phyloP scores from a whole-genome alignment of 2,113 vertebrate species.

The Bothrops jararaca region DNA sequence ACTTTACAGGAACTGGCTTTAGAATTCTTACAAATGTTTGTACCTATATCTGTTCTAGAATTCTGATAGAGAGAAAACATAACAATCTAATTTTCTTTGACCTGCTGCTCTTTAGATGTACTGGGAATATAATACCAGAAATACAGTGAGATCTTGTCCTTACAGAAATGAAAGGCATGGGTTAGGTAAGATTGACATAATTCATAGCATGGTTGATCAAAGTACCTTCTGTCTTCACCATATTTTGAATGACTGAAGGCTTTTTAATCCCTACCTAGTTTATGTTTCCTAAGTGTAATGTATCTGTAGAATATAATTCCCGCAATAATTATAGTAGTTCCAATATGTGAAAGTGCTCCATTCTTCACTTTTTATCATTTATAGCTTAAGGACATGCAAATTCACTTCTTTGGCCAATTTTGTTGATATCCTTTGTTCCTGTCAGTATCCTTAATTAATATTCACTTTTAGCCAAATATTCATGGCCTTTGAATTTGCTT shows the following conservation, averaged over 20 bases:
- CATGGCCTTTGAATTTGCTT: conserved; percentile 19
- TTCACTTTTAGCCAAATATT: conserved; percentile 13
- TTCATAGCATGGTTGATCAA: not conserved
- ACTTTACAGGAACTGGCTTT: not conserved
- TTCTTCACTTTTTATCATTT: conserved; percentile 1
- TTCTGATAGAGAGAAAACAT: not conserved
- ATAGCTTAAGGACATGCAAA: not conserved
- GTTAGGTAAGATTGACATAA: not conserved
- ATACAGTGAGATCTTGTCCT: not conserved
- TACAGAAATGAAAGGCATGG: not conserved
- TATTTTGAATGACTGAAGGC: not conserved
- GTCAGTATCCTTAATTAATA: conserved; percentile 12
- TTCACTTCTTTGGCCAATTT: conserved; percentile 10
- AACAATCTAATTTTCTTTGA: not conserved
- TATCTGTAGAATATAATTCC: not conserved
- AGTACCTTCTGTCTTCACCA: not conserved
- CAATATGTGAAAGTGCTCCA: not conserved
- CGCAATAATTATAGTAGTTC: not conserved
- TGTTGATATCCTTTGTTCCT: conserved; percentile 4
- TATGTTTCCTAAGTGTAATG: not conserved
- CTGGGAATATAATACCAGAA: not conserved
- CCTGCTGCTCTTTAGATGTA: not conserved
- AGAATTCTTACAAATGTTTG: not conserved
- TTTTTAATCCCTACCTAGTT: not conserved
- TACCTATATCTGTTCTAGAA: not conserved